Evolutionary conservation across 1,140 invertebrate species (phyloP).

Genomic region (Drosophila tsacasi): DNA sequence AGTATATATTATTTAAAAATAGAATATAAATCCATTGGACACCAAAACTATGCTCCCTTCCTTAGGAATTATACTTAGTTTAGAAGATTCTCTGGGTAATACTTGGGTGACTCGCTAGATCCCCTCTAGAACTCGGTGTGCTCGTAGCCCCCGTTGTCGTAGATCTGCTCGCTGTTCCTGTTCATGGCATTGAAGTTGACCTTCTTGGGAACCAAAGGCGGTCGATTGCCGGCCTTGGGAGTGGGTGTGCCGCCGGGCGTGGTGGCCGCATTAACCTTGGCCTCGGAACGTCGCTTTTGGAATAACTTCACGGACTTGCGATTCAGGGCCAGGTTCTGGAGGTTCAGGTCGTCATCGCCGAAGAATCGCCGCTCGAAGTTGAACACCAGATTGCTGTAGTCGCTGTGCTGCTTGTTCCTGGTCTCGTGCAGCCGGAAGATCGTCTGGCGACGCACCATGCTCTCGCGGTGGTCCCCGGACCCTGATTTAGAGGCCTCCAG

Average conservation of each 20-base stretch:
- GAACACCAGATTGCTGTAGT: constrained; percentile 76
- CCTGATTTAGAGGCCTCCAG: constrained; percentile 12
- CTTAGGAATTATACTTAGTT: background rate
- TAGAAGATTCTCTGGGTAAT: constrained; percentile 51
- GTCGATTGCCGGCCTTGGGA: constrained; percentile 51
- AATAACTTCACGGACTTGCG: constrained; percentile 76
- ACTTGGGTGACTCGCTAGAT: constrained; percentile 1
- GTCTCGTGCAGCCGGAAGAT: constrained; percentile 71
- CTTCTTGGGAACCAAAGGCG: constrained; percentile 44
- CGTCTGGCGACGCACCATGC: constrained; percentile 68
- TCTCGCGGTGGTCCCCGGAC: constrained; percentile 54
- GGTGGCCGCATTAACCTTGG: constrained; percentile 67
- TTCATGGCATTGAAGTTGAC: constrained; percentile 48
- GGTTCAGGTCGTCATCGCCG: constrained; percentile 74
- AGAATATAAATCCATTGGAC: background rate
- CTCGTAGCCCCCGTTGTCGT: constrained; percentile 65
- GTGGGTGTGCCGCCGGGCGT: constrained; percentile 60
- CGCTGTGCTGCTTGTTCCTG: constrained; percentile 61
- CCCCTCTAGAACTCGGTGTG: constrained; percentile 42
- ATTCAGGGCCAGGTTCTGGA: constrained; percentile 72
- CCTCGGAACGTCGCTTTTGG: constrained; percentile 63
- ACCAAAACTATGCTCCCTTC: background rate
- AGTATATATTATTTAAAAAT: background rate
- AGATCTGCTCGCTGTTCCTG: constrained; percentile 40
- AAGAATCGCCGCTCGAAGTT: constrained; percentile 80